Percentiles rank a stretch among this genome's conserved stretches.
Conservation (phyloP, 2,113 vertebrate species). For the Coracopsis vasa region DNA sequence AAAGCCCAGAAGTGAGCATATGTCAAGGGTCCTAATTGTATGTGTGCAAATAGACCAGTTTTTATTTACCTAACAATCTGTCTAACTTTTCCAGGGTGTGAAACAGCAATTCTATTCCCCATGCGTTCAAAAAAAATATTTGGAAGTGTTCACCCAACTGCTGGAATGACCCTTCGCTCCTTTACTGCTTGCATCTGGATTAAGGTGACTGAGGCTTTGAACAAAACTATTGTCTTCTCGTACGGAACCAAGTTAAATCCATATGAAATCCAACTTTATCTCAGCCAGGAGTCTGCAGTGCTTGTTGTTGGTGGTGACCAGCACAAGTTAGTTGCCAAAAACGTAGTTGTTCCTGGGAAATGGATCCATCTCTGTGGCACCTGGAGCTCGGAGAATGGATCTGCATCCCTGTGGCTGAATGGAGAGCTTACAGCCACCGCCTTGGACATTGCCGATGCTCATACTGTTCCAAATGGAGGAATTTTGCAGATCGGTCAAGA, state of each 20-base stretch:
- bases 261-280: slow-evolving; percentile 88
- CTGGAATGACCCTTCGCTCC: slow-evolving; percentile 72
- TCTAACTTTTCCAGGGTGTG: slow-evolving; percentile 79
- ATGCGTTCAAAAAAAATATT: slow-evolving; percentile 92
- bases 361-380: slow-evolving; percentile 89
- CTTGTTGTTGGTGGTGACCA: slow-evolving; percentile 79
- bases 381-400: slow-evolving; percentile 85
- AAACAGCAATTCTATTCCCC: slow-evolving; percentile 89
- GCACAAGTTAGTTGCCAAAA: slow-evolving; percentile 72
- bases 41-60: accelerated
- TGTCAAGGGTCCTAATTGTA: accelerated
- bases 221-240: slow-evolving; percentile 90
- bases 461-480: slow-evolving; percentile 81
- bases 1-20: not conserved
- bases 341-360: slow-evolving; percentile 45
- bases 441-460: slow-evolving; percentile 69
- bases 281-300: slow-evolving; percentile 70
- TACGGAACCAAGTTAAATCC: slow-evolving; percentile 89
- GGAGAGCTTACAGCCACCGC: slow-evolving; percentile 69
- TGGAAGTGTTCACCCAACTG: slow-evolving; percentile 78
- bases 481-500: slow-evolving; percentile 91
- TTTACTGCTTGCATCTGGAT: slow-evolving; percentile 91
- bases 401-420: slow-evolving; percentile 78
- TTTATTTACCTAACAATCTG: not conserved
- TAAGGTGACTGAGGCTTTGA: slow-evolving; percentile 81